Evolutionary conservation across 1,140 invertebrate species (phyloP).

Genomic region (Calosoma granatense): DNA sequence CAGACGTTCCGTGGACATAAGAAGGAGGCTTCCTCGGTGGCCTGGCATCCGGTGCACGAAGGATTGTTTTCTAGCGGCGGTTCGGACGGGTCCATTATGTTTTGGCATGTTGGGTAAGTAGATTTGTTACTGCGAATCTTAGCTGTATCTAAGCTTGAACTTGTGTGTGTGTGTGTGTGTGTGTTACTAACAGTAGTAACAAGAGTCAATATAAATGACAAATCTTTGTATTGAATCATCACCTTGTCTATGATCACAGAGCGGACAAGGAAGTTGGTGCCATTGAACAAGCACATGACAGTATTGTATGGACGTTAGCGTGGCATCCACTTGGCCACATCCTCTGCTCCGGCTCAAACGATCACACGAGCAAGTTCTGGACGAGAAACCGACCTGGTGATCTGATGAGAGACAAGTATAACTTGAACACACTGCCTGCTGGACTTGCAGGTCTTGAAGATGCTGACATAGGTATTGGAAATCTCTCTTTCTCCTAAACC

Average conservation of each 20-base stretch:
- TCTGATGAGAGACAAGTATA: conserved; percentile 94
- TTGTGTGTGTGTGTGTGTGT: no score
- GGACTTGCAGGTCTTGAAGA: conserved; percentile 62
- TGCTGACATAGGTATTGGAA: conserved; percentile 56
- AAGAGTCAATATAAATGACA: background rate
- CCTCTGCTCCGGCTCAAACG: conserved; percentile 94
- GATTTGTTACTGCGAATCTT: no score
- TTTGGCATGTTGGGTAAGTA: conserved; percentile 92
- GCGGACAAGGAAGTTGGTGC: conserved; percentile 96
- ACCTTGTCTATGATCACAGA: conserved; percentile 44
- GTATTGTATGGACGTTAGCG: conserved; percentile 95
- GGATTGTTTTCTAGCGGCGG: conserved; percentile 92
- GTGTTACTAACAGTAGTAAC: no score
- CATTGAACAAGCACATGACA: conserved; percentile 97
- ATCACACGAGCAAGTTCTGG: conserved; percentile 99
- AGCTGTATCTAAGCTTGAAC: no score
- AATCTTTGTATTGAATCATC: conserved; percentile 3
- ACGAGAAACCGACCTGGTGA: conserved; percentile 97
- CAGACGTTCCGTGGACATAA: conserved; percentile 97
- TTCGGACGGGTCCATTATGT: conserved; percentile 94
- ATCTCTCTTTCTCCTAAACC: no score
- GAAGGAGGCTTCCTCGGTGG: conserved; percentile 93
- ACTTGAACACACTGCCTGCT: conserved; percentile 84
- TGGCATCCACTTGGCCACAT: conserved; percentile 99
- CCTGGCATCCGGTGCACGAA: conserved; percentile 97